Conservation (phyloP, 2,113 vertebrate genomes). For the Hyperoodon ampullatus region DNA sequence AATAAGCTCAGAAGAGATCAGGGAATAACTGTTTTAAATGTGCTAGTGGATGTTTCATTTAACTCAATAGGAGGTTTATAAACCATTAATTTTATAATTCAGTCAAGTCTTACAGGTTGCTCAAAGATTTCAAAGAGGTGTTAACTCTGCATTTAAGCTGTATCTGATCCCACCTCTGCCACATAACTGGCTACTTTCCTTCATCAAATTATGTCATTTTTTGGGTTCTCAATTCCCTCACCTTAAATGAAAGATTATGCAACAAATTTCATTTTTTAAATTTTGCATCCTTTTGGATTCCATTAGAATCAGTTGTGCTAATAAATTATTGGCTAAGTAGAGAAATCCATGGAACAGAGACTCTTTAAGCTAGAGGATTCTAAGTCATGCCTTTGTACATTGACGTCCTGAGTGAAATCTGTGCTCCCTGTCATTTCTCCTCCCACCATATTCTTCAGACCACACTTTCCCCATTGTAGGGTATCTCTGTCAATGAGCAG, state of each 20-base stretch:
- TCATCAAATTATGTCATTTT: neutral
- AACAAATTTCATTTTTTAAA: neutral
- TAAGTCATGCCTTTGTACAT: neutral
- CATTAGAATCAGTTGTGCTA: neutral
- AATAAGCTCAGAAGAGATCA: neutral
- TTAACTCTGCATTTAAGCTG: neutral
- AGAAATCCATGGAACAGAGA: neutral
- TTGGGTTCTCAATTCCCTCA: neutral
- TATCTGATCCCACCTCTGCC: neutral
- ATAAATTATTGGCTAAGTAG: neutral
- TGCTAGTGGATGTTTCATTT: neutral
- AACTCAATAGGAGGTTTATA: constrained; percentile 49
- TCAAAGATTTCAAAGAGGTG: neutral
- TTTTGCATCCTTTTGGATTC: neutral
- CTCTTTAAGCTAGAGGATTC: neutral
- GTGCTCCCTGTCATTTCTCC: accelerated
- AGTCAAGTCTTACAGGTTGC: neutral
- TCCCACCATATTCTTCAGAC: neutral
- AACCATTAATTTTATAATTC: constrained; percentile 55
- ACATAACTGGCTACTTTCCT: neutral
- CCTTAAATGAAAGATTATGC: neutral
- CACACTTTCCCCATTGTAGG: accelerated
- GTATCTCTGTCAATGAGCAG: neutral
- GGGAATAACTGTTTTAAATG: constrained; percentile 32
- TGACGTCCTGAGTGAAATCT: neutral